Base-by-base conservation (phyloP, 2,888 invertebrate species). In the Penaeus monodon region DNA sequence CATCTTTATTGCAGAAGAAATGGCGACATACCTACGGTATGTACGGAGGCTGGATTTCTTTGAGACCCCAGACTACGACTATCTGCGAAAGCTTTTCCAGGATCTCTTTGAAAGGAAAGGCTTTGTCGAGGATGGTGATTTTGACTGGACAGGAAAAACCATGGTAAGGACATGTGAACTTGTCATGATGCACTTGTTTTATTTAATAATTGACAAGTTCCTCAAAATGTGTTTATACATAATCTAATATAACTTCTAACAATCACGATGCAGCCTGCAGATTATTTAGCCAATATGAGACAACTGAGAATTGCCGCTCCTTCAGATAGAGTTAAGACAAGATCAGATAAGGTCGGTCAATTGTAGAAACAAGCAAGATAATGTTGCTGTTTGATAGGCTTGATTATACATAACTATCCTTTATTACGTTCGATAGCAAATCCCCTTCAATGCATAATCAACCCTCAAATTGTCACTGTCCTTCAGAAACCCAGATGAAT, bases 61-160 rank as follows among this genome's bases (percentile, higher is more conserved):
- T 94, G 99, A 99, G 94, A 98, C 98, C 91, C 99, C 99, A 88
- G 99, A 99, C 94, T 99, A 99, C 94, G 98, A 99, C 93, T 99
- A 99, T 94, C 95, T 99, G 93, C 95, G 98, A 92, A 97, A 97
- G 93, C 95, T 98, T 93, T 99, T 99, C 94, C 96, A 84, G 65
- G 97, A 97, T 93, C 95, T 98, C 92, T 97, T 96, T 94, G 96
- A 97, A 91, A 95, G 96, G 91, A 95, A 96, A 93, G 92, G 92
- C 76, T 93, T 96, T 93, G 94, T 95, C 91, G 96, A 97, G 93
- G 97, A 98, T 93, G 96, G 96, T 91, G 97, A 97, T 93, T 98
- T 97, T 93, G 98, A 98, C 94, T 98, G 98, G 98, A 97, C 97
- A 93, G 97, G 97, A 93, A 97, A 97, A 92, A 94, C 94, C 88